phyloP scores from a whole-genome alignment of 2,113 vertebrate genomes.

The Nothoprocta pentlandii region DNA sequence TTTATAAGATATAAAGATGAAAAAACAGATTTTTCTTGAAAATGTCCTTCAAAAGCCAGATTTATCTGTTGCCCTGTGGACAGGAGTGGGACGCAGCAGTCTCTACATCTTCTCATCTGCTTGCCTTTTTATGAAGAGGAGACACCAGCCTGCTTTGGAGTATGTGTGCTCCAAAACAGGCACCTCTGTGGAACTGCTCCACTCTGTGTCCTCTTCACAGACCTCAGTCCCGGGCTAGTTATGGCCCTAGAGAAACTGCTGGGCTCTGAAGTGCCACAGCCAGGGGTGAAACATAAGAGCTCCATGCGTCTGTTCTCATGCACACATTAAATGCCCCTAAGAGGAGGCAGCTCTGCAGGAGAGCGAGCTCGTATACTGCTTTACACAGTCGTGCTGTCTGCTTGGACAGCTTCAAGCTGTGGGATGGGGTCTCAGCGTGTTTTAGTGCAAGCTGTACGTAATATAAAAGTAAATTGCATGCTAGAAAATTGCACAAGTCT shows the following conservation, averaged over 20 bases:
- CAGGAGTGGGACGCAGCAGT: not conserved
- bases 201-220: not conserved
- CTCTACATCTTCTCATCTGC: rapidly evolving
- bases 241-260: not conserved
- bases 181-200: not conserved
- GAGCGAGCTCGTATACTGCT: not conserved
- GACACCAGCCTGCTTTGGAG: not conserved
- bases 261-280: not conserved
- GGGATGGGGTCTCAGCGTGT: not conserved
- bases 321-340: not conserved
- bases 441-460: constrained; percentile 18
- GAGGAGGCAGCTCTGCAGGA: rapidly evolving
- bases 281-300: not conserved
- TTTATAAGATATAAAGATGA: not conserved
- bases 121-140: not conserved
- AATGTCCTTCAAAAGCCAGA: not conserved
- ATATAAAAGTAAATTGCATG: constrained; percentile 39
- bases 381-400: not conserved
- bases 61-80: not conserved
- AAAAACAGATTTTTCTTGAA: constrained; percentile 9
- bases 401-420: not conserved
- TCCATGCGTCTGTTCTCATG: not conserved
- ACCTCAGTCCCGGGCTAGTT: not conserved
- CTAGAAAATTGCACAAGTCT: constrained; percentile 37
- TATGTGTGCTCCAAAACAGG: rapidly evolving